Conservation (phyloP, 2,113 vertebrate genomes). For the Brachirus orientalis region DNA sequence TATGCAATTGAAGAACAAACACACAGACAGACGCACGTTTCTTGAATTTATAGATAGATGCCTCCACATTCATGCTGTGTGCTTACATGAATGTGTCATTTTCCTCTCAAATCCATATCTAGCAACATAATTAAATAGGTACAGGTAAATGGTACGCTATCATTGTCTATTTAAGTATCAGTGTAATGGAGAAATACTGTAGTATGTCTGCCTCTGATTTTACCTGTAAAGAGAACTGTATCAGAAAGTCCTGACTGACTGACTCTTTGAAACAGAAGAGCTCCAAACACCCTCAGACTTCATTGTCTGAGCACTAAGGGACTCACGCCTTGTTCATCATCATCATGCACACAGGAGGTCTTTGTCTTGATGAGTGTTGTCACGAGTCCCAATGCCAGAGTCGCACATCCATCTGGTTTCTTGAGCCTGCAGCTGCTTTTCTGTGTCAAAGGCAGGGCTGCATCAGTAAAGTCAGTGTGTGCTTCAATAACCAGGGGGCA, state of each 20-base stretch:
- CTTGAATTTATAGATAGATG: too few relatives aligned
- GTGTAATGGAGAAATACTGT: neutral
- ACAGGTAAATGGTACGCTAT: neutral
- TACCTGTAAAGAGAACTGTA: neutral
- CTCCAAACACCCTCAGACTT: constrained; percentile 35
- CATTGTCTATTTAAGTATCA: neutral
- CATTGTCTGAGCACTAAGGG: constrained; percentile 27
- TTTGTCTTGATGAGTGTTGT: constrained; percentile 52
- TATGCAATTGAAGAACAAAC: too few relatives aligned
- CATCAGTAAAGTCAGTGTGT: constrained; percentile 6
- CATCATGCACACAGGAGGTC: constrained; percentile 40
- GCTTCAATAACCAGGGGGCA: neutral
- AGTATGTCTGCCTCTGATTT: neutral
- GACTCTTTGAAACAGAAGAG: constrained; percentile 6
- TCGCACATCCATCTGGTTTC: constrained; percentile 44
- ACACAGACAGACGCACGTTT: too few relatives aligned
- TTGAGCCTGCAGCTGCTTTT: constrained; percentile 51
- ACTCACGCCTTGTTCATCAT: constrained; percentile 44
- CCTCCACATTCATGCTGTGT: too few relatives aligned
- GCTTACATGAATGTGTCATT: too few relatives aligned
- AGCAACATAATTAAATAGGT: too few relatives aligned
- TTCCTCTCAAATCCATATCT: too few relatives aligned
- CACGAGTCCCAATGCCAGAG: constrained; percentile 24
- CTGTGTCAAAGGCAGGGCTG: constrained; percentile 25
- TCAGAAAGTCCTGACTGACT: constrained; percentile 15